A percentile compares a stretch with the other conserved stretches of the same genome.
phyloP scores from a whole-genome alignment of 2,113 vertebrate species.

The Stegastes partitus region DNA sequence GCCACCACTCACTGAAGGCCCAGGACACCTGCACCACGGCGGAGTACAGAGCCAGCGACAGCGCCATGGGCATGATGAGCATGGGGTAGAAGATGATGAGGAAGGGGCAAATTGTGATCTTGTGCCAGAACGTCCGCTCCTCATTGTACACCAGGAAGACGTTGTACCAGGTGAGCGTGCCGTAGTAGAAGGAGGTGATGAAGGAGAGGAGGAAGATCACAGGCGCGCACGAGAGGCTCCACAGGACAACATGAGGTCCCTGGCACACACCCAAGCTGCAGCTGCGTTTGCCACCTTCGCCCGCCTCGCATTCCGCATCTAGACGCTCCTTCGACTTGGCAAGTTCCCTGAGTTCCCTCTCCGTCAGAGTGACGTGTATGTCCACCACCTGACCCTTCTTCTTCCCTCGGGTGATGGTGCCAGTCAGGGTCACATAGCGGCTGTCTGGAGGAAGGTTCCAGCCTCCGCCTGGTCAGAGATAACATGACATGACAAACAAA shows the following conservation, averaged over 20 bases:
- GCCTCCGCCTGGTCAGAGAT: slow-evolving; percentile 86
- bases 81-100: slow-evolving; percentile 97
- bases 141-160: slow-evolving; percentile 99
- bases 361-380: slow-evolving; percentile 95
- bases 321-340: slow-evolving; percentile 91
- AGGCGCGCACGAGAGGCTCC: slow-evolving; percentile 95
- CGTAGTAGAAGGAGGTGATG: slow-evolving; percentile 97
- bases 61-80: slow-evolving; percentile 93
- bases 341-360: slow-evolving; percentile 94
- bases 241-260: slow-evolving; percentile 94
- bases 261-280: slow-evolving; percentile 88
- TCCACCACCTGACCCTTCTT: slow-evolving; percentile 99
- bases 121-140: slow-evolving; percentile 99
- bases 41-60: slow-evolving; percentile 92
- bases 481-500: not conserved
- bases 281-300: slow-evolving; percentile 79
- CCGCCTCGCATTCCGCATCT: slow-evolving; percentile 83
- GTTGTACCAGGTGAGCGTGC: slow-evolving; percentile 99
- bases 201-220: slow-evolving; percentile 95
- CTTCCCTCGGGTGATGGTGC: slow-evolving; percentile 97
- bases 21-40: slow-evolving; percentile 95
- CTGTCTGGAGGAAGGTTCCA: slow-evolving; percentile 94
- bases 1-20: slow-evolving; percentile 97
- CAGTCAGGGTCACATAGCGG: slow-evolving; percentile 96
- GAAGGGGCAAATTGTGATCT: slow-evolving; percentile 95